These are phyloP conservation scores for Austrolebias charrua DNA, from an alignment of 2,797 vertebrate genomes.

Conservation along the genomic window DNA sequence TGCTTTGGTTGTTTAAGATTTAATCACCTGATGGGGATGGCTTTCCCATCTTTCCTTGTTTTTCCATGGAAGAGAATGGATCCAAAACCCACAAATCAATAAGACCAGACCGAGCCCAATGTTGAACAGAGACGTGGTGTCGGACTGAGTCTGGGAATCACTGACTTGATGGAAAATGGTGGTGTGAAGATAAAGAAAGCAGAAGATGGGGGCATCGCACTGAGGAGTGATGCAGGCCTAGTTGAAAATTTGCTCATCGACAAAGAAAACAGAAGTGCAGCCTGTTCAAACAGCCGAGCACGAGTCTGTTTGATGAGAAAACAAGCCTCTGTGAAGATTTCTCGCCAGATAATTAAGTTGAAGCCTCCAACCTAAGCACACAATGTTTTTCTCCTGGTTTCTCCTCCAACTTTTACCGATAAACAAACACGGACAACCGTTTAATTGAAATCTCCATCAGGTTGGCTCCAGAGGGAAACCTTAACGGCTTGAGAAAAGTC, in stretches of 20 bases:
- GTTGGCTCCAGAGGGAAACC: slow-evolving; percentile 12
- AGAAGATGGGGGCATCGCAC: slow-evolving; percentile 4
- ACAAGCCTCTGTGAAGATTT: slow-evolving; percentile 23
- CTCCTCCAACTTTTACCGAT: not conserved
- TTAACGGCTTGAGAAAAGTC: not conserved
- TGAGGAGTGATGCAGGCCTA: not conserved
- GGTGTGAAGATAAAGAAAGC: slow-evolving; percentile 13
- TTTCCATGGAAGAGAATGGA: not conserved
- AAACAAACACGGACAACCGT: slow-evolving; percentile 18
- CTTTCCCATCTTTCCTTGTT: not conserved
- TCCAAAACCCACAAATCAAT: not conserved
- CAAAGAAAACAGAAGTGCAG: slow-evolving; percentile 32
- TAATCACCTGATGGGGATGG: not conserved
- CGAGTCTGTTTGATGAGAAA: slow-evolving; percentile 53
- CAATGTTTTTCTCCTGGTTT: slow-evolving; percentile 2
- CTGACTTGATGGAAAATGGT: not conserved
- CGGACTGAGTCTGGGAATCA: not conserved
- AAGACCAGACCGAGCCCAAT: not conserved
- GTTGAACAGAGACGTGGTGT: not conserved
- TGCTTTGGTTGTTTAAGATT: no score
- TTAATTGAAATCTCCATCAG: slow-evolving; percentile 13
- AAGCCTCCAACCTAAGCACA: slow-evolving; percentile 1
- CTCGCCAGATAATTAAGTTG: slow-evolving; percentile 20
- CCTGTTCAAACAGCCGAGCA: slow-evolving; percentile 28
- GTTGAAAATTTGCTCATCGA: slow-evolving; percentile 6